Percentiles rank a stretch among this genome's conserved stretches.
phyloP scores from a whole-genome alignment of 2,888 invertebrate genomes.

The Micropterix aruncella region DNA sequence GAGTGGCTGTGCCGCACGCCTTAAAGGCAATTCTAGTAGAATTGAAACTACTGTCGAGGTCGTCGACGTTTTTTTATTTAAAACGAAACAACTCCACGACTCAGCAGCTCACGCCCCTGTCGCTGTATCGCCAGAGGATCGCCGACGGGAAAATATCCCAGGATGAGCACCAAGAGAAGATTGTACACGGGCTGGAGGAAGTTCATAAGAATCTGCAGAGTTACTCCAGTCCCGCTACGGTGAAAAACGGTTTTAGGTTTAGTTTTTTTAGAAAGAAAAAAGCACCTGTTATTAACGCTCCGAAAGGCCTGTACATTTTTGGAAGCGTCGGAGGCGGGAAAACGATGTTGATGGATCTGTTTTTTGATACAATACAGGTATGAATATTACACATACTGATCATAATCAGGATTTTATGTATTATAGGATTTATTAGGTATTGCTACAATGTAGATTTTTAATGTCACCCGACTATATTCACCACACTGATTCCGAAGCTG shows the following conservation, averaged over 20 bases:
- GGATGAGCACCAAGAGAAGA: constrained; percentile 60
- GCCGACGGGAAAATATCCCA: constrained; percentile 39
- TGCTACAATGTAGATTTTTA: no score
- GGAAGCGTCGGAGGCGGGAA: constrained; percentile 94
- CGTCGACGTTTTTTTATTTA: no score
- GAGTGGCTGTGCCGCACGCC: no score
- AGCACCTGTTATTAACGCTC: constrained; percentile 24
- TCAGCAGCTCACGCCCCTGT: not conserved
- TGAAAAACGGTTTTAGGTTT: constrained; percentile 8
- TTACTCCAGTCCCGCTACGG: constrained; percentile 31
- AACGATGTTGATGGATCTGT: constrained; percentile 98
- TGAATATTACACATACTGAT: no score
- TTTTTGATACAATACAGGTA: constrained; percentile 52
- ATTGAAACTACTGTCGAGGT: no score
- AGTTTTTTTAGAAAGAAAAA: constrained; percentile 13
- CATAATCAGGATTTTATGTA: no score
- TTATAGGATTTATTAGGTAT: no score
- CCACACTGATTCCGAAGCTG: no score
- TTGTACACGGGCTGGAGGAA: constrained; percentile 53
- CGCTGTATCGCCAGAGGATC: constrained; percentile 40
- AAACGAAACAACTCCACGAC: not conserved
- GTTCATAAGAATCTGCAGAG: constrained; percentile 48
- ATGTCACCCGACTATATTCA: no score
- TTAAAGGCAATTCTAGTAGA: no score
- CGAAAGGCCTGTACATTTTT: constrained; percentile 76